phyloP scores from a whole-genome alignment of 1,140 invertebrate species.

The Micrasema longulum region DNA sequence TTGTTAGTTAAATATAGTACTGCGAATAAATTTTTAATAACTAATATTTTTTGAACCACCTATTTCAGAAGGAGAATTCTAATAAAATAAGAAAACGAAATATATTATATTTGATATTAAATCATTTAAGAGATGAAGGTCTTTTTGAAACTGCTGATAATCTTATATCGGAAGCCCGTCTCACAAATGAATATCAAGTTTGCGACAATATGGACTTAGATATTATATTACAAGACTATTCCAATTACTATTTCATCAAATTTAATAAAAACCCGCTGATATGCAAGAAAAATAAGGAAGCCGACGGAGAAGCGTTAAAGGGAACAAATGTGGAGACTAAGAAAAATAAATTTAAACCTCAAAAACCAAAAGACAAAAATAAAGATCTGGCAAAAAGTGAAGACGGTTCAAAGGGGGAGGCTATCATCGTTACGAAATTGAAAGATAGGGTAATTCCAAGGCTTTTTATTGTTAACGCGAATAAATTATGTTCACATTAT shows the following conservation, averaged over 20 bases:
- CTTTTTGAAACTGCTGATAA: conserved; percentile 72
- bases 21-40: too few species aligned
- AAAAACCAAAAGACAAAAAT: conserved; percentile 6
- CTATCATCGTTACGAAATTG: conserved; percentile 58
- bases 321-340: neutral
- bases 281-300: conserved; percentile 69
- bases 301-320: conserved; percentile 5
- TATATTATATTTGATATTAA: conserved; percentile 81
- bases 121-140: conserved; percentile 82
- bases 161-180: conserved; percentile 76
- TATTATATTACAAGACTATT: conserved; percentile 89
- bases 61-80: conserved; percentile 69
- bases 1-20: too few species aligned
- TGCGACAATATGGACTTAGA: conserved; percentile 94
- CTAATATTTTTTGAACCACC: too few species aligned
- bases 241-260: conserved; percentile 85
- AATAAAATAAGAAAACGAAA: conserved; percentile 77
- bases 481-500: too few species aligned
- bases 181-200: conserved; percentile 77
- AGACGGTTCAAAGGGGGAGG: conserved; percentile 11
- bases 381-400: conserved; percentile 17
- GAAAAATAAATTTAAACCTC: conserved; percentile 7
- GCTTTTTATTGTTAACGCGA: too few species aligned
- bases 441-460: conserved; percentile 68
- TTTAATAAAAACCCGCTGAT: conserved; percentile 89